Evolutionary conservation across 2,113 vertebrate species (phyloP), one percentile per base, ranked within the genome.

Genomic region (Coregonus clupeaformis): DNA sequence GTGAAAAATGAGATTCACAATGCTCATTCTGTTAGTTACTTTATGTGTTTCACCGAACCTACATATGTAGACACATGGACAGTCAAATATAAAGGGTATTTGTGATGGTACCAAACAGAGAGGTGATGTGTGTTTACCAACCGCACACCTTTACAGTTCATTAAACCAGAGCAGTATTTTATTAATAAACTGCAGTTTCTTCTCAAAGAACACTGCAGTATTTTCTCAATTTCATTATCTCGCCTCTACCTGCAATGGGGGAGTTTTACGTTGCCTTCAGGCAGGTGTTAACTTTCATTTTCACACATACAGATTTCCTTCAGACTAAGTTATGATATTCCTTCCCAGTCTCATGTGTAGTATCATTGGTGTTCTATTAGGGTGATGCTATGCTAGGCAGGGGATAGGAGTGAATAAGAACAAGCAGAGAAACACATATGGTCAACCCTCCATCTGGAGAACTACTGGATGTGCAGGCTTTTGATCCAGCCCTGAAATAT

Each of bases 141-240:
- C 36, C 9, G 9, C 36, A 42, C 36, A 42, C 36, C 36, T 42
- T 42, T 9, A 42, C 36, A 42, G 27, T 27, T 16, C 27, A 29
- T 5, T 29, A 16, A 27, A 13, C n/a, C 62, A 64, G 3, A 9
- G 27, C 25, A 65, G 27, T 65, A 27, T 30, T 65, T 16, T 18
- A 25, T n/a, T n/a, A 14, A 20, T 14, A 88, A 86, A 68, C 76
- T 47, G 72, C 73, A 62, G 82, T 77, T 30, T 36, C 80, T 79
- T 83, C 29, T 29, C 29, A 29, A 3, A 29, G 29, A 29, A 29
- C 3, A 29, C 29, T 29, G 7, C 36, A 42, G 9, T 42, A 42
- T 42, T 42, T 79, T 77, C 75, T 82, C 75, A 80, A 57, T 76
- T 80, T 90, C 82, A 87, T 91, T 82, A 90, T 77, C 27, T 13